These are phyloP conservation scores for Ophion obscuratus DNA, from an alignment of 2,888 invertebrate species.

Conservation along the genomic window DNA sequence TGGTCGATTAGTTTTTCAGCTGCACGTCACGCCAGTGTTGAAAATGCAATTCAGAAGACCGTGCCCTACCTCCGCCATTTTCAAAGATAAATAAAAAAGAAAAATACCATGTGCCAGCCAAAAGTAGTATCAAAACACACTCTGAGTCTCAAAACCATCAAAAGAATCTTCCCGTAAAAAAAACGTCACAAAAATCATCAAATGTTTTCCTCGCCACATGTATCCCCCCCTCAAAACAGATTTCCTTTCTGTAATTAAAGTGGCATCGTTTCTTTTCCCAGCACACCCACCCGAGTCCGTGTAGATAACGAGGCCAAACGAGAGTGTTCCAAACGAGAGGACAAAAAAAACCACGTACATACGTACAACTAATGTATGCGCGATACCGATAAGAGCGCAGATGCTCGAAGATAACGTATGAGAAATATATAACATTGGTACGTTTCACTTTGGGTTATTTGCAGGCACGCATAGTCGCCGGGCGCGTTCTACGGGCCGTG, in stretches of 20 bases:
- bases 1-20: too few species aligned
- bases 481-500: slow-evolving; percentile 69
- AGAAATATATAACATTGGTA: slow-evolving; percentile 7
- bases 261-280: not conserved
- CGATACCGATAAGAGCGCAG: slow-evolving; percentile 11
- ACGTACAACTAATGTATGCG: slow-evolving; percentile 14
- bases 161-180: too few species aligned
- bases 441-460: slow-evolving; percentile 13
- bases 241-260: not conserved
- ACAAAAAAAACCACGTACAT: slow-evolving; percentile 1
- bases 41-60: too few species aligned
- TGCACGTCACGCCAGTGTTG: too few species aligned
- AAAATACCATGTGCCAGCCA: too few species aligned
- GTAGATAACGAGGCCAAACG: not conserved
- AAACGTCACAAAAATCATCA: too few species aligned
- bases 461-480: slow-evolving; percentile 70
- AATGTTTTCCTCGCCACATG: too few species aligned
- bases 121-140: too few species aligned
- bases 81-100: too few species aligned
- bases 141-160: too few species aligned
- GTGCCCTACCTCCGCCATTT: too few species aligned
- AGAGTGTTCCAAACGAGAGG: not conserved
- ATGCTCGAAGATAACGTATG: slow-evolving; percentile 23
- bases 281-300: not conserved
- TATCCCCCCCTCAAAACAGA: not conserved